Percentiles rank a stretch among this genome's conserved stretches.
phyloP scores from a whole-genome alignment of 2,888 invertebrate species.

The Conchocele bisecta region DNA sequence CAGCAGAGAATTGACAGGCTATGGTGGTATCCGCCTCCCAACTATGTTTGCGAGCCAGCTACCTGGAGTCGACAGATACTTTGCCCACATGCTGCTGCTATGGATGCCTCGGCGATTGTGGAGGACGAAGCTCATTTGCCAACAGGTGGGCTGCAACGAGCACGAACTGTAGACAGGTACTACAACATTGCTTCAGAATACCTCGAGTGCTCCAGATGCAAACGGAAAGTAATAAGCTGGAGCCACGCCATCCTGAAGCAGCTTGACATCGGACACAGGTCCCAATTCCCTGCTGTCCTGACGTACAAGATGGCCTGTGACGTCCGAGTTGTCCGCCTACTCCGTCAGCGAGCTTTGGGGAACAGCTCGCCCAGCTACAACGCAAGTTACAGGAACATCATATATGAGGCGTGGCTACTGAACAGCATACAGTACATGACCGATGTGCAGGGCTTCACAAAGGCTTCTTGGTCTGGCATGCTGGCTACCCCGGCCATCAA shows the following conservation, averaged over 20 bases:
- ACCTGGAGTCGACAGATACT: conserved; percentile 29
- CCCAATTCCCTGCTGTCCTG: conserved; percentile 54
- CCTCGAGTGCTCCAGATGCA: conserved; percentile 48
- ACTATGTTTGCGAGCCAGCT: conserved; percentile 24
- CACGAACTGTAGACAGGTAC: conserved; percentile 52
- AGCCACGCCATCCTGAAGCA: conserved; percentile 48
- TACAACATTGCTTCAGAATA: conserved; percentile 57
- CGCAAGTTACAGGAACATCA: conserved; percentile 59
- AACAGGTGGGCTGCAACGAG: conserved; percentile 37
- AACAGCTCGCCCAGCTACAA: conserved; percentile 54
- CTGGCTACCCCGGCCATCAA: conserved; percentile 8
- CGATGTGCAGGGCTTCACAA: conserved; percentile 27
- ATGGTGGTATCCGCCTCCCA: conserved; percentile 58
- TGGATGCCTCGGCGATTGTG: conserved; percentile 37
- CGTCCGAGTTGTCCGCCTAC: conserved; percentile 34
- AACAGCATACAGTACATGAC: conserved; percentile 40
- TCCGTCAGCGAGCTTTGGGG: conserved; percentile 55
- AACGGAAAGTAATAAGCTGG: conserved; percentile 41
- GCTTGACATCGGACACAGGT: conserved; percentile 53
- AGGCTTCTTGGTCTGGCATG: conserved; percentile 17
- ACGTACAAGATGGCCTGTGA: conserved; percentile 57
- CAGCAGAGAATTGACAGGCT: conserved; percentile 7
- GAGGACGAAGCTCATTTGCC: conserved; percentile 17
- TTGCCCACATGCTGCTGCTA: conserved; percentile 30
- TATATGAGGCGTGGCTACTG: conserved; percentile 40